phyloP scores from a whole-genome alignment of 1,140 invertebrate species.

The Campoletis sonorensis region DNA sequence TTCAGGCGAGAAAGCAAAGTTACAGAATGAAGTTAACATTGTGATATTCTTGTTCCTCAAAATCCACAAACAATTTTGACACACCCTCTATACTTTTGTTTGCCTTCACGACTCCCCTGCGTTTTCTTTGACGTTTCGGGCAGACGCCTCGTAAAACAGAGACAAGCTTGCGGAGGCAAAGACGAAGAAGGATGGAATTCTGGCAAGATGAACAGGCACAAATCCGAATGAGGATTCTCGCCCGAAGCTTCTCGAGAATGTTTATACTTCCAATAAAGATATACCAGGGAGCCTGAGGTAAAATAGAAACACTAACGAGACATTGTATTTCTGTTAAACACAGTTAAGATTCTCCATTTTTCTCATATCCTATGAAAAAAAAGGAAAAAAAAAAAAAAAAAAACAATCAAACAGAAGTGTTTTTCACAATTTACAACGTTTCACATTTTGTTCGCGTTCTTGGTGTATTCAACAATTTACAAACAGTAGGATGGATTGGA shows the following conservation, averaged over 20 bases:
- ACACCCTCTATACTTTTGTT: neutral
- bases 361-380: no score
- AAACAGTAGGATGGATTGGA: neutral
- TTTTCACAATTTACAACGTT: no score
- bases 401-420: no score
- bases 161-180: neutral
- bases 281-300: neutral
- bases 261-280: slow-evolving; percentile 38
- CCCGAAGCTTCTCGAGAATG: neutral
- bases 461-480: no score
- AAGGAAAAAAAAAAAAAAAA: no score
- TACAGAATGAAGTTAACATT: no score
- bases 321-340: no score
- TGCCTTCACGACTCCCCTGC: neutral
- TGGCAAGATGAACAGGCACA: slow-evolving; percentile 5
- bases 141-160: slow-evolving; percentile 19
- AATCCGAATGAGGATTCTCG: neutral
- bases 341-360: no score
- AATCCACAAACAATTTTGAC: neutral
- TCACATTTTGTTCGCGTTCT: neutral
- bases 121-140: slow-evolving; percentile 18
- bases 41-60: neutral
- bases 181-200: neutral
- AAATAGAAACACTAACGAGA: no score
- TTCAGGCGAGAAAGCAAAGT: no score